Conservation (phyloP, 2,113 vertebrate genomes). For the Sus scrofa region T2T-Sscrofa CM000818.6:52646001-52646500, state of each 20-base stretch:
- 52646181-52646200: neutral
- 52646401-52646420: neutral
- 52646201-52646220: neutral
- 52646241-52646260: neutral
- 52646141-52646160: neutral
- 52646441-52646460: neutral
- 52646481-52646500: neutral
- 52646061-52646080: constrained; percentile 13
- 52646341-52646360: constrained; percentile 32
- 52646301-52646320: neutral
- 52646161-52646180: constrained; percentile 10
- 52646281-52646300: neutral
- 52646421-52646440: neutral
- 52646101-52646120: neutral
- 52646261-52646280: neutral
- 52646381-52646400: neutral
- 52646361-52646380: neutral
- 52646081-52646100: neutral
- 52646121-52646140: neutral
- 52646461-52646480: neutral
- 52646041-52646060: neutral
- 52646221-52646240: neutral
- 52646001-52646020: neutral
- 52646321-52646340: neutral
- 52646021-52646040: too few species aligned